Evolutionary conservation across 64 coral and sea anemone genomes (phyloP), one percentile per base, ranked within the genome.

Genomic region (Pocillopora damicornis): DNA sequence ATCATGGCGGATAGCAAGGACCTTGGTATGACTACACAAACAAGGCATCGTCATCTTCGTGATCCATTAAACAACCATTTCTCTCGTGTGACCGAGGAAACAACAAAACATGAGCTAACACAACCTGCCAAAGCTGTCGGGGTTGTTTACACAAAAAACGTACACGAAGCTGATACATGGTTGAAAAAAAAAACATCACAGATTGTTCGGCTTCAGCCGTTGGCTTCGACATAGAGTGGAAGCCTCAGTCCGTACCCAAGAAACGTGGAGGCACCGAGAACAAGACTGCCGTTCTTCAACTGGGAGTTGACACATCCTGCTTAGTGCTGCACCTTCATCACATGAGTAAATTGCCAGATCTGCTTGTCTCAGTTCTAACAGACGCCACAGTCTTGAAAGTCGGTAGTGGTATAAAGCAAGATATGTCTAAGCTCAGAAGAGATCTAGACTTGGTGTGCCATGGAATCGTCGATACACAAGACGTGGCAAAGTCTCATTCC

Each of bases 201-300:
- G 66, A 88, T 81, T 18, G 60, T 84, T 78, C 86, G 5, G 60
- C 68, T 42, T 58, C 15, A 57, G 92, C 77, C 16, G 16, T 98
- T 37, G 95, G 95, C 63, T 91, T 98, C 5, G 95, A 98, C 45
- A 98, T 98, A 16, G 95, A 98, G 83, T 98, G 95, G 95, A 98
- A 77, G 79, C 95, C 95, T 11, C 95, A 98, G 79, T 98, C 94
- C 86, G 62, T 82, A 13, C 82, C 86, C 61, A 98, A 94, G 63
- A 98, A 94, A 86, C 11, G 86, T 58, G 95, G 95, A 9, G 92
- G 95, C 58, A 88, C 74, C 62, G 89, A 94, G 87, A 91, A 98
- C 73, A 86, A 89, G 42, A 98, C 95, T 23, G 95, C 92, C 58
- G 92, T 94, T 59, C 60, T 98, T 62, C 95, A 98, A 68, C 63